Conservation (phyloP, 2,888 invertebrate genomes). For the Polymixis lichenea region DNA sequence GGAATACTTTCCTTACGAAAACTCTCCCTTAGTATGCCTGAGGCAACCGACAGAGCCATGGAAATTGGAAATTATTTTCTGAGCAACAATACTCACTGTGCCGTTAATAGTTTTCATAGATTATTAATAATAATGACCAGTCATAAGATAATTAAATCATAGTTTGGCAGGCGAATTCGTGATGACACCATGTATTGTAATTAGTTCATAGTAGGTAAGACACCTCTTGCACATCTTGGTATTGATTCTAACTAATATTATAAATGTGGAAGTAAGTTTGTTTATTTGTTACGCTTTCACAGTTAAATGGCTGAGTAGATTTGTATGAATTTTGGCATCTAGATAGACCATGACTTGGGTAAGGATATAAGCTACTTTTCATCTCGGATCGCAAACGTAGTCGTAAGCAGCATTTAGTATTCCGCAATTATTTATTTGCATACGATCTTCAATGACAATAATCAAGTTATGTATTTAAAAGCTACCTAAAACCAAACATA, state of each 20-base stretch:
- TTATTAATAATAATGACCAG: neutral
- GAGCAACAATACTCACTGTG: too few relatives aligned
- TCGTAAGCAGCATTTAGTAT: neutral
- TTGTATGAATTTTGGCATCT: too few relatives aligned
- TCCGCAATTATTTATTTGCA: neutral
- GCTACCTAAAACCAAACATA: too few relatives aligned
- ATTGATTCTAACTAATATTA: neutral
- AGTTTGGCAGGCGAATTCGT: neutral
- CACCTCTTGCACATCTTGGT: neutral
- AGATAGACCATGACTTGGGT: too few relatives aligned
- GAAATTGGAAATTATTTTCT: neutral
- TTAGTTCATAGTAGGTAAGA: neutral
- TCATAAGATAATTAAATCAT: neutral
- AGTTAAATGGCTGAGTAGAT: too few relatives aligned
- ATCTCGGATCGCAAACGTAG: too few relatives aligned
- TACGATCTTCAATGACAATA: neutral
- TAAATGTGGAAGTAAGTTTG: too few relatives aligned
- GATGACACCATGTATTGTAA: constrained; percentile 17
- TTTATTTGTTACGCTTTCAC: too few relatives aligned
- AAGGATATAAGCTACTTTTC: too few relatives aligned
- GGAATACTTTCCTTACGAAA: neutral
- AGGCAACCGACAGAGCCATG: neutral
- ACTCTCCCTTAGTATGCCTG: neutral
- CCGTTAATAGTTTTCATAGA: neutral
- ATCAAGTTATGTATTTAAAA: too few relatives aligned